phyloP scores from a whole-genome alignment of 2,797 vertebrate genomes.

The Agapornis canus region DNA sequence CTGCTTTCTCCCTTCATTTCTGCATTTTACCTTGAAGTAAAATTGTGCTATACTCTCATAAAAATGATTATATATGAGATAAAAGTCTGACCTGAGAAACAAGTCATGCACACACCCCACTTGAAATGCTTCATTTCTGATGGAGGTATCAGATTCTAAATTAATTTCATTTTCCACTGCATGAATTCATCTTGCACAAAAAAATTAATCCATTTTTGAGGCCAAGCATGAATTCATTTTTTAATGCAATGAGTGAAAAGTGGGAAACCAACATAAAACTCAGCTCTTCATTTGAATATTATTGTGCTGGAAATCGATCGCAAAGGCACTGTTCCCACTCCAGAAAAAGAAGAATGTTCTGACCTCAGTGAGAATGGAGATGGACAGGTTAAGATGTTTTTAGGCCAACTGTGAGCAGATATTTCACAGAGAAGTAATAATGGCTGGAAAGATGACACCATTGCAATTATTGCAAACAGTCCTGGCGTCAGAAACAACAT shows the following conservation, averaged over 20 bases:
- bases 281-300: background rate
- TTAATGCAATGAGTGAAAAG: background rate
- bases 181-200: background rate
- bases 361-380: fast-evolving
- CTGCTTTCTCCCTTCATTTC: background rate
- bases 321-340: background rate
- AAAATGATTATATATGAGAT: background rate
- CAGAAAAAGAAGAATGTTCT: background rate
- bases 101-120: background rate
- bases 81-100: background rate
- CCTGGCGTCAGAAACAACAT: background rate
- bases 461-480: background rate
- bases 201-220: background rate
- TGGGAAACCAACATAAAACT: background rate
- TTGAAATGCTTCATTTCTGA: background rate
- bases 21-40: background rate
- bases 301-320: background rate
- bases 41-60: background rate
- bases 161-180: background rate
- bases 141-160: background rate
- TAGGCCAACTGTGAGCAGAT: background rate
- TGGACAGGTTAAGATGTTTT: background rate
- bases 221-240: background rate
- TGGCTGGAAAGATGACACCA: background rate
- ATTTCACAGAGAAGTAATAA: background rate